Percentiles rank a stretch among this genome's conserved stretches.
These are phyloP conservation scores for Parnassius mnemosyne DNA, from an alignment of 2,888 invertebrate genomes.

Conservation along the genomic window DNA sequence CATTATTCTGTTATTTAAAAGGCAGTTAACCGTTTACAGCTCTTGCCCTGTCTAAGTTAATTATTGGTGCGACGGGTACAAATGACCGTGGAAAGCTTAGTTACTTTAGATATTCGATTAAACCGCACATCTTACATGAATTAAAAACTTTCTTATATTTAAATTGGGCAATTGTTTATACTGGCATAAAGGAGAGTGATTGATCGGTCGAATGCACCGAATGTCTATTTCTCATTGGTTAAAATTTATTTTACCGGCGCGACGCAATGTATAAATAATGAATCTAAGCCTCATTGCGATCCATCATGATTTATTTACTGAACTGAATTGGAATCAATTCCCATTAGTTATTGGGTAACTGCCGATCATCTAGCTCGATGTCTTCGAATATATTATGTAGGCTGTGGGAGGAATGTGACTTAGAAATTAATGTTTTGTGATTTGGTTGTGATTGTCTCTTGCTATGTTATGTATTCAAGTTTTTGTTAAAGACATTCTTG, in stretches of 20 bases:
- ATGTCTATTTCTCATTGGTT: constrained; percentile 26
- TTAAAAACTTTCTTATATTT: constrained; percentile 75
- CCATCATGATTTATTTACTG: constrained; percentile 26
- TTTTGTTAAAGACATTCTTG: too few species aligned
- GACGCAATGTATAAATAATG: constrained; percentile 24
- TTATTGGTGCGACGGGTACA: constrained; percentile 70
- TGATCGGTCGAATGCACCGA: constrained; percentile 20
- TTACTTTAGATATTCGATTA: constrained; percentile 65
- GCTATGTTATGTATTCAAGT: too few species aligned
- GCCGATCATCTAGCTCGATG: constrained; percentile 18
- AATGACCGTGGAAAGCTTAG: constrained; percentile 65
- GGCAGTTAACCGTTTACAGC: constrained; percentile 63
- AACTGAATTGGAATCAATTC: constrained; percentile 18
- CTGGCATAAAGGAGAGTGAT: constrained; percentile 28
- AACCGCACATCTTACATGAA: constrained; percentile 64
- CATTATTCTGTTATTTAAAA: constrained; percentile 66
- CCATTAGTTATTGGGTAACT: constrained; percentile 22
- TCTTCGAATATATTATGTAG: constrained; percentile 3
- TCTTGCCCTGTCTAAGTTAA: constrained; percentile 59
- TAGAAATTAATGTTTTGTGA: neutral
- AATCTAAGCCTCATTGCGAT: constrained; percentile 24
- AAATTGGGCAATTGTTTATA: constrained; percentile 68
- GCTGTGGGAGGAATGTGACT: neutral
- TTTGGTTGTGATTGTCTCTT: too few species aligned
- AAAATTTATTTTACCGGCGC: constrained; percentile 21